Percentiles rank a stretch among this genome's conserved stretches.
These are phyloP conservation scores for Serilophus lunatus DNA, from an alignment of 2,113 vertebrate genomes.

Conservation along the genomic window DNA sequence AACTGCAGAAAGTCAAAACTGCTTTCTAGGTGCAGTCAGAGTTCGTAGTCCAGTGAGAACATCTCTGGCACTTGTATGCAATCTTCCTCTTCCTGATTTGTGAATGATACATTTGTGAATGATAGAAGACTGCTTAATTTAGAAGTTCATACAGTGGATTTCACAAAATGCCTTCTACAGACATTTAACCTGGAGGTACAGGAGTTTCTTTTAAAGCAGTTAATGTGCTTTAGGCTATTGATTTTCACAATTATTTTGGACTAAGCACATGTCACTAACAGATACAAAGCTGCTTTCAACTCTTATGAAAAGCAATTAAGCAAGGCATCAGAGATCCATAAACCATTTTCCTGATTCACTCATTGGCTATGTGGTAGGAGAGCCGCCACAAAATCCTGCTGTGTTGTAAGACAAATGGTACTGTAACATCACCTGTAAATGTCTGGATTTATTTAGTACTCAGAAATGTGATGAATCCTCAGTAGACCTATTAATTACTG, in stretches of 20 bases:
- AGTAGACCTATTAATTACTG: background rate
- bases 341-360: background rate
- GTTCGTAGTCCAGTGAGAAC: background rate
- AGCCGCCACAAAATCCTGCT: background rate
- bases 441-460: background rate
- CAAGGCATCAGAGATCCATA: background rate
- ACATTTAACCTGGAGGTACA: background rate
- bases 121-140: background rate
- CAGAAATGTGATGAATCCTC: background rate
- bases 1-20: background rate
- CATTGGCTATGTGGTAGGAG: background rate
- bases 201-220: background rate
- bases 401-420: background rate
- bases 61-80: background rate
- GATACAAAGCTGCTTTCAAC: background rate
- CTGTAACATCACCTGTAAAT: background rate
- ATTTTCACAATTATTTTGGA: background rate
- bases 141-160: background rate
- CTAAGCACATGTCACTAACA: background rate
- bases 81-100: background rate
- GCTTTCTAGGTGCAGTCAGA: background rate
- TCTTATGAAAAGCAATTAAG: background rate
- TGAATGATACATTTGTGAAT: accelerated
- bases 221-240: accelerated
- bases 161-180: background rate